Evolutionary conservation across 2,888 invertebrate species (phyloP).

Genomic region (Agriopis aurantiaria): DNA sequence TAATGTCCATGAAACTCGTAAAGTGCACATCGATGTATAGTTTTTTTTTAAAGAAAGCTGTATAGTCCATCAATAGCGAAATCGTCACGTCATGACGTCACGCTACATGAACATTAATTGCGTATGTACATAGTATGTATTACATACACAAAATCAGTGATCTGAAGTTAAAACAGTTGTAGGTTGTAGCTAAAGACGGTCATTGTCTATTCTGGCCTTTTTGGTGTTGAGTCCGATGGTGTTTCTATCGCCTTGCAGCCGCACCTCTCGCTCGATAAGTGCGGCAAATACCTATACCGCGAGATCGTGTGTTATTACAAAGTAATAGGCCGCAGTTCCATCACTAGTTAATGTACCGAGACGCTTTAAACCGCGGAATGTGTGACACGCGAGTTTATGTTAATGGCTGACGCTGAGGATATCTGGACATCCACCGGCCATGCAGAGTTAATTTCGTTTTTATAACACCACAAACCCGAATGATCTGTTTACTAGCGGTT

Average conservation of each 20-base stretch:
- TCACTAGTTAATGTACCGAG: conserved; percentile 58
- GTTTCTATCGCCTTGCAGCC: neutral
- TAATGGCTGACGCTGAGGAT: conserved; percentile 73
- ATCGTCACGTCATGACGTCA: no score
- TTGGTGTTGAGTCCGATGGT: neutral
- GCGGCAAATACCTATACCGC: neutral
- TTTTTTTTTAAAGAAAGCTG: neutral
- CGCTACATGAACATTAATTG: neutral
- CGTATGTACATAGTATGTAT: no score
- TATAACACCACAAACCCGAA: conserved; percentile 87
- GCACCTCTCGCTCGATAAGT: neutral
- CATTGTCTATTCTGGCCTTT: neutral
- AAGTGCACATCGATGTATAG: neutral
- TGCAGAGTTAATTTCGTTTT: conserved; percentile 83
- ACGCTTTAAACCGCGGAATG: conserved; percentile 67
- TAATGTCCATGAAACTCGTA: conserved; percentile 26
- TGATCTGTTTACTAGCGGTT: conserved; percentile 87
- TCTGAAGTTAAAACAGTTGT: no score
- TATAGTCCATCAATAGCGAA: neutral
- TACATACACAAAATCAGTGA: no score
- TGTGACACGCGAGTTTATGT: conserved; percentile 74
- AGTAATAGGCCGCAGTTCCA: conserved; percentile 51
- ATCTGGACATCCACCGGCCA: conserved; percentile 79
- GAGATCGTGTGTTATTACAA: conserved; percentile 45
- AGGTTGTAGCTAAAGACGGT: no score